Percentiles rank a stretch among this genome's conserved stretches.
phyloP scores from a whole-genome alignment of 2,797 vertebrate species.

The Garrulus glandarius region DNA sequence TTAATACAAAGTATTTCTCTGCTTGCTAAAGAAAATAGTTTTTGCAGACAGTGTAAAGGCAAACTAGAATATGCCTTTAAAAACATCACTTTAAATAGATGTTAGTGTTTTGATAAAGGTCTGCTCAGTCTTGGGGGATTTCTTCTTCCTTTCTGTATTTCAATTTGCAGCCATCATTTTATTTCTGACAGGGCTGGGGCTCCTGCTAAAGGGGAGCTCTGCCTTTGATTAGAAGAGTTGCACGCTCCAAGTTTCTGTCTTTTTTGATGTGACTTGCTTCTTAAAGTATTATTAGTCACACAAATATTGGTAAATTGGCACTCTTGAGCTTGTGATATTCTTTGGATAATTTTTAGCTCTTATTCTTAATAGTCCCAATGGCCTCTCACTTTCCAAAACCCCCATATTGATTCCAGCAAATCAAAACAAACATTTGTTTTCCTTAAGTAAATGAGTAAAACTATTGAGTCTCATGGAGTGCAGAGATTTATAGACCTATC shows the following conservation, averaged over 20 bases:
- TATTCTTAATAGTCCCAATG: background rate
- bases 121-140: background rate
- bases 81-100: too few relatives aligned
- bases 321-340: background rate
- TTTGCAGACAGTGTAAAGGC: background rate
- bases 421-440: background rate
- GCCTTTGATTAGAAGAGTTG: background rate
- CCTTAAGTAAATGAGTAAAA: background rate
- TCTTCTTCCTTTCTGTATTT: background rate
- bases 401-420: background rate
- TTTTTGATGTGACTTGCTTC: background rate
- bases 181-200: background rate
- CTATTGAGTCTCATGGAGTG: background rate
- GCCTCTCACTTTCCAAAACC: background rate
- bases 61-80: background rate
- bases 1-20: background rate
- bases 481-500: slow-evolving; percentile 19
- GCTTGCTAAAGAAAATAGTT: background rate
- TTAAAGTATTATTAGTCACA: background rate
- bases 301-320: background rate
- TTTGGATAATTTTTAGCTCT: background rate
- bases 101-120: background rate
- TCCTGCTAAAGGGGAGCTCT: background rate
- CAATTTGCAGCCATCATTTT: background rate
- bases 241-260: background rate